Conservation (phyloP, 2,888 invertebrate genomes). For the Oscheius sp. region DNA sequence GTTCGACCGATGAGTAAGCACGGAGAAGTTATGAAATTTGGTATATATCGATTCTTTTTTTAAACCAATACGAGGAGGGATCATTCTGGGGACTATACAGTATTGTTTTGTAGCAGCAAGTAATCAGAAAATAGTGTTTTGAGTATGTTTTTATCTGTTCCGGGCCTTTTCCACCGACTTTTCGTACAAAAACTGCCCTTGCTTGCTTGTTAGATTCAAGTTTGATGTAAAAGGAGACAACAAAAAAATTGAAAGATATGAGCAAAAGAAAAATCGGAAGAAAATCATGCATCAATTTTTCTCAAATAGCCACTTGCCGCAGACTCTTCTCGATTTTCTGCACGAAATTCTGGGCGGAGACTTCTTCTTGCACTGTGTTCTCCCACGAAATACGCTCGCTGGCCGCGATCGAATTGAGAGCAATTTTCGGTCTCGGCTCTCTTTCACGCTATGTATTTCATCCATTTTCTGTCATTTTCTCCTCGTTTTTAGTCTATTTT, state of each 20-base stretch:
- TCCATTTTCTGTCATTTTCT: not conserved
- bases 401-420: constrained; percentile 35
- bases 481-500: not conserved
- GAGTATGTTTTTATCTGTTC: not conserved
- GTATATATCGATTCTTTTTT: not conserved
- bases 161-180: not conserved
- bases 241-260: too few relatives aligned
- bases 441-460: not conserved
- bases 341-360: constrained; percentile 20
- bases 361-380: not conserved
- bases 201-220: too few relatives aligned
- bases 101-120: not conserved
- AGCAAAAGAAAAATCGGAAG: not conserved
- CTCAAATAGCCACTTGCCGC: not conserved
- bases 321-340: not conserved
- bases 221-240: not conserved
- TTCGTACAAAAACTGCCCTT: too few relatives aligned
- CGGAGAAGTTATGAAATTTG: not conserved
- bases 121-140: not conserved
- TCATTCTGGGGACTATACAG: not conserved
- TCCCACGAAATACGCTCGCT: constrained; percentile 26
- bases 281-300: not conserved
- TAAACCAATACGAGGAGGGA: not conserved
- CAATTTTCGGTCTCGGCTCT: constrained; percentile 35
- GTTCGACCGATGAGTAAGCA: too few relatives aligned